Evolutionary conservation across 2,888 invertebrate genomes (phyloP).

Genomic region (Cyclophora albipunctata): DNA sequence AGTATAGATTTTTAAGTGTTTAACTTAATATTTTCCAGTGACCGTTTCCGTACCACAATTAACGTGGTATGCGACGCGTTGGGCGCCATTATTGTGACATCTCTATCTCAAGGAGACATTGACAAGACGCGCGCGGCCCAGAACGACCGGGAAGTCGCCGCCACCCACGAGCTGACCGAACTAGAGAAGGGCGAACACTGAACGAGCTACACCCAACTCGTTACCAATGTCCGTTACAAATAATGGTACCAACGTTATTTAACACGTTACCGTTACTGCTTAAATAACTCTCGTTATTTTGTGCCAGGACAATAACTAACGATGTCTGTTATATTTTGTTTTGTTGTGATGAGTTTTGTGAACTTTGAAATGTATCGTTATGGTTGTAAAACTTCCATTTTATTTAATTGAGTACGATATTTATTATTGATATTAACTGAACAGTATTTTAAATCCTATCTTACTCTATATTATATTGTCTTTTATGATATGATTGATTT

Average conservation of each 20-base stretch:
- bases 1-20: too few species aligned
- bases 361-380: constrained; percentile 13
- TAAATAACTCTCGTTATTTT: constrained; percentile 39
- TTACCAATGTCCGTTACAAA: constrained; percentile 2
- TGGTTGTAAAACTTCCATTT: constrained; percentile 9
- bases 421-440: background rate
- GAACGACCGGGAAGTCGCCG: constrained; percentile 63
- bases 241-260: constrained; percentile 7
- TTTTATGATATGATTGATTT: too few species aligned
- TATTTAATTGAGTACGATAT: background rate
- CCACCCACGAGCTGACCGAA: constrained; percentile 81
- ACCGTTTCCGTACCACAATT: constrained; percentile 90
- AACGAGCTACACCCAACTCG: constrained; percentile 16
- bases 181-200: constrained; percentile 70
- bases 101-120: constrained; percentile 85
- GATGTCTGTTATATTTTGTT: constrained; percentile 5
- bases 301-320: constrained; percentile 25
- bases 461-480: too few species aligned
- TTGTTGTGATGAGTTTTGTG: constrained; percentile 19
- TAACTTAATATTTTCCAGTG: constrained; percentile 61
- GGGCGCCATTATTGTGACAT: constrained; percentile 93
- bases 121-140: constrained; percentile 52
- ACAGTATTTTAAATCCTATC: too few species aligned
- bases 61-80: constrained; percentile 97
- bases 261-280: constrained; percentile 32